Evolutionary conservation across 1,140 invertebrate species (phyloP).

Genomic region (Cryptotermes secundus): DNA sequence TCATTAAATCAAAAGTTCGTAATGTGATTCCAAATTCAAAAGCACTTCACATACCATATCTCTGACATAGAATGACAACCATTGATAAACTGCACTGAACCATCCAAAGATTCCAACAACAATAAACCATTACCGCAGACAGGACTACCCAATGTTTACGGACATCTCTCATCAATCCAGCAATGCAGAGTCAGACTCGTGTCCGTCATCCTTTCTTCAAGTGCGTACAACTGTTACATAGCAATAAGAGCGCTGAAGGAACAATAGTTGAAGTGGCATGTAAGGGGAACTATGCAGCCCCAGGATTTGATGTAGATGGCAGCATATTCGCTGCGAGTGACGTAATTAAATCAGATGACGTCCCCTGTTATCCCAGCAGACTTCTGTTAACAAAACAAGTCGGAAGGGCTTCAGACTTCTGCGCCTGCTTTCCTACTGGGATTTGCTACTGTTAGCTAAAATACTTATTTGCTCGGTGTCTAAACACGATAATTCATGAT

Average conservation of each 20-base stretch:
- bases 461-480: neutral
- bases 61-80: neutral
- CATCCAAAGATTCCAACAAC: neutral
- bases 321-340: neutral
- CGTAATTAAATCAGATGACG: conserved; percentile 7
- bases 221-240: neutral
- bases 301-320: neutral
- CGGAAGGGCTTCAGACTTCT: neutral
- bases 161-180: neutral
- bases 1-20: neutral
- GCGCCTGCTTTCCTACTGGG: neutral
- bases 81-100: conserved; percentile 8
- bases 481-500: neutral
- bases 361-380: neutral
- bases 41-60: neutral
- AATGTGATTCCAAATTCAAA: neutral
- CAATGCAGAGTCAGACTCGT: neutral
- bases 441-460: neutral
- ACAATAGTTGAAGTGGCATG: too few relatives aligned
- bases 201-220: too few relatives aligned
- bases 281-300: neutral
- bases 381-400: neutral
- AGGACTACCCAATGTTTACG: neutral
- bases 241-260: too few relatives aligned
- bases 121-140: neutral